Evolutionary conservation across 2,888 invertebrate species (phyloP), one percentile per base, ranked within the genome.

Genomic region (Yponomeuta malinellus): DNA sequence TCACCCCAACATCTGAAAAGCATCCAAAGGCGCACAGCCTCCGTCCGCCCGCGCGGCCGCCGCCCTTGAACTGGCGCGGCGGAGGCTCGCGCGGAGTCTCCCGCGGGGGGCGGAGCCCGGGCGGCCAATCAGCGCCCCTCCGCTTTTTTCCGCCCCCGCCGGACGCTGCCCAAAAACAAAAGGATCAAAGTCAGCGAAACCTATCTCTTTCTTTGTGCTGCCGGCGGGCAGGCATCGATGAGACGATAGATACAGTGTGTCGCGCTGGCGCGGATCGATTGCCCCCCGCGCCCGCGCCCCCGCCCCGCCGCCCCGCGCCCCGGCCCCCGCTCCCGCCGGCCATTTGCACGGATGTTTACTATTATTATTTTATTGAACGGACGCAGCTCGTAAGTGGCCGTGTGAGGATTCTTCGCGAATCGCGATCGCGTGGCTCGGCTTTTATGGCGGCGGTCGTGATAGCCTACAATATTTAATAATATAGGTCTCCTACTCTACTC

Each of bases 111-210:
- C 89, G 85, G 86, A 81, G 80, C 87, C 77, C 78, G 75, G 79
- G 79, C 83, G 86, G 89, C 91, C 90, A 91, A 90, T 91, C 90
- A 90, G 90, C 87, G 88, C 87, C 89, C 90, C 89, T 87, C 85
- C 85, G 85, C 87, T 89, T 90, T 92, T 91, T 91, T 90, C 89
- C 86, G 88, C 90, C 90, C 90, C 90, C 90, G 88, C 91, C 89
- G 91, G 92, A 91, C 92, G 89, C 90, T 92, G 90, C 92, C 92
- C 92, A 91, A 91, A 92, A 92, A 92, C 92, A 92, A 92, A 91
- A 91, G 92, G 91, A 90, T 91, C 92, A 91, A 90, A 91, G 90
- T 90, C 90, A 87, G 88, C 89, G 91, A 90, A 91, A 91, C 90
- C 92, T 90, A 92, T 92, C 92, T 92, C 91, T 92, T 91, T 92